Evolutionary conservation across 2,113 vertebrate genomes (phyloP).

Genomic region (Puma concolor): DNA sequence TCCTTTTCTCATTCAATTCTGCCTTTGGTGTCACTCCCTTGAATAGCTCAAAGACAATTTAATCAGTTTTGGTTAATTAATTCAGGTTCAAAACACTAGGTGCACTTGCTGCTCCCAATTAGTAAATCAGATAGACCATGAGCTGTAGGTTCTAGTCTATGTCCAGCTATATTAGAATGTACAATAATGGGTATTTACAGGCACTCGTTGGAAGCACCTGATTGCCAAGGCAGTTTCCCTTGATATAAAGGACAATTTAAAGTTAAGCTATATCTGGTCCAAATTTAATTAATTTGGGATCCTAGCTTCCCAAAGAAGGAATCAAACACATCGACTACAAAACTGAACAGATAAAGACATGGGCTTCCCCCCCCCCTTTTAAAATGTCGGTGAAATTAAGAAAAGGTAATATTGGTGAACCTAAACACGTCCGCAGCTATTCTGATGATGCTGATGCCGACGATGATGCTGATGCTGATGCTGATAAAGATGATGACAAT

Average conservation of each 20-base stretch:
- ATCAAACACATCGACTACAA: conserved; percentile 53
- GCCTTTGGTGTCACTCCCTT: conserved; percentile 59
- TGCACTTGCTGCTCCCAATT: conserved; percentile 67
- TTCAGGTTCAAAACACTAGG: conserved; percentile 75
- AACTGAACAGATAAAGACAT: neutral
- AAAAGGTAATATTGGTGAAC: neutral
- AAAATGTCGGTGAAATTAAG: neutral
- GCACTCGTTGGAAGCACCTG: conserved; percentile 21
- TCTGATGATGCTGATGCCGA: neutral
- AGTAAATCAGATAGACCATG: conserved; percentile 57
- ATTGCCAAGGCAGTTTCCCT: conserved; percentile 42
- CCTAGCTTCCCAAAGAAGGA: conserved; percentile 52
- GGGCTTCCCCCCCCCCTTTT: neutral
- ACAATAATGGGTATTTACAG: conserved; percentile 43
- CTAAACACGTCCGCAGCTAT: neutral
- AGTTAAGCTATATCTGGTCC: conserved; percentile 29
- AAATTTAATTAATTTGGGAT: conserved; percentile 69
- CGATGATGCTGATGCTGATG: neutral
- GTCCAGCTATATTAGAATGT: conserved; percentile 7
- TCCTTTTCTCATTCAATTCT: conserved; percentile 50
- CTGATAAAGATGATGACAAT: neutral
- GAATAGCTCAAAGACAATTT: conserved; percentile 72
- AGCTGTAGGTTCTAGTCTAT: neutral
- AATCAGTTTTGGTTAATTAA: conserved; percentile 76
- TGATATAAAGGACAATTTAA: conserved; percentile 64